Percentiles rank a stretch among this genome's conserved stretches.
phyloP scores from a whole-genome alignment of 1,140 invertebrate species.

The Cydia strobilella region DNA sequence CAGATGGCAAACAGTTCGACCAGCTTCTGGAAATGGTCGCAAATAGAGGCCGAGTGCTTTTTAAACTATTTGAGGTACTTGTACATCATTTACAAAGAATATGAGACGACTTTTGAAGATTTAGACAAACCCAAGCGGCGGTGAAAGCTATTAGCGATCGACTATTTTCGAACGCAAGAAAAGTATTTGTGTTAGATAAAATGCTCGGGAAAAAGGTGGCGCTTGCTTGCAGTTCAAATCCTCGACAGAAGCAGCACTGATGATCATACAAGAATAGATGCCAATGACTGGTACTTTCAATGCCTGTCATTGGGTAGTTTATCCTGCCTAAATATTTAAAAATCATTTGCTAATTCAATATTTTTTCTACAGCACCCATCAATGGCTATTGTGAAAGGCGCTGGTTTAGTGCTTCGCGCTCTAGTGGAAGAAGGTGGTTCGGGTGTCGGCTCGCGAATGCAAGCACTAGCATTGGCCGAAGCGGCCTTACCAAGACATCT shows the following conservation, averaged over 20 bases:
- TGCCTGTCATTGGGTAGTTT: neutral
- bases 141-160: too few species aligned
- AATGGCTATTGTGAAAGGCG: slow-evolving; percentile 98
- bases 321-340: too few species aligned
- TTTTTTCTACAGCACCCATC: slow-evolving; percentile 90
- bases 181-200: too few species aligned
- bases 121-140: too few species aligned
- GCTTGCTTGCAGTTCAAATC: too few species aligned
- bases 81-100: too few species aligned
- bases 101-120: too few species aligned
- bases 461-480: slow-evolving; percentile 96
- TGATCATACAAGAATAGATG: too few species aligned
- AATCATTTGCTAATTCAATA: too few species aligned
- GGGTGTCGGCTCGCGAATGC: slow-evolving; percentile 96
- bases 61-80: slow-evolving; percentile 94
- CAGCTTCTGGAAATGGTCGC: slow-evolving; percentile 96
- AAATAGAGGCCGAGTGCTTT: slow-evolving; percentile 92
- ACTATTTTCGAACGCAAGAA: too few species aligned
- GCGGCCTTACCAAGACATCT: slow-evolving; percentile 98
- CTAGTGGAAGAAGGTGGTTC: slow-evolving; percentile 98
- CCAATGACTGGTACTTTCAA: neutral
- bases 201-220: too few species aligned
- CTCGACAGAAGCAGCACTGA: too few species aligned
- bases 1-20: slow-evolving; percentile 98
- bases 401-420: slow-evolving; percentile 97